Conservation (phyloP, 2,113 vertebrate species). For the Saguinus midas region DNA sequence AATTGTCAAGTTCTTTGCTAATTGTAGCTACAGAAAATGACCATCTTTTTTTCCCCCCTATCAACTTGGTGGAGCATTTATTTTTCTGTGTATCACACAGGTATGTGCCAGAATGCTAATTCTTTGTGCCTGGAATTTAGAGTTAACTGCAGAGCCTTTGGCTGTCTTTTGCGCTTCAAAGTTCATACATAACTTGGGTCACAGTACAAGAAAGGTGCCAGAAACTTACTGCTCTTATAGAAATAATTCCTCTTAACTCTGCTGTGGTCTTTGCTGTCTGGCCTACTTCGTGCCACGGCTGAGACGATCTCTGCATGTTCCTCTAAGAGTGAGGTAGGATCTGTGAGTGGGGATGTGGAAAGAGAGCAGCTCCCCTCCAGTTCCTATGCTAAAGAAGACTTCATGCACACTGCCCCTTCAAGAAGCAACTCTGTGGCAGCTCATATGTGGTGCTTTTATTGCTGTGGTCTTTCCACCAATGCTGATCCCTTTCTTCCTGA, state of each 20-base stretch:
- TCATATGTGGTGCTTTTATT: fast-evolving
- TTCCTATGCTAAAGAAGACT: background rate
- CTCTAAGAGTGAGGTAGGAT: background rate
- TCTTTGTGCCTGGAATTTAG: background rate
- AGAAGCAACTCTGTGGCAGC: fast-evolving
- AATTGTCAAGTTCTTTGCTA: background rate
- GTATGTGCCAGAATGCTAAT: background rate
- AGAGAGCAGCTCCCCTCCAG: background rate
- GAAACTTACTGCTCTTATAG: background rate
- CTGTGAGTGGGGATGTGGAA: background rate
- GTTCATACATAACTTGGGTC: background rate
- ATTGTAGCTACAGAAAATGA: background rate
- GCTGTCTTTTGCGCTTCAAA: background rate
- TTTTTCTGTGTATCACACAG: background rate
- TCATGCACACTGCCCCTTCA: background rate
- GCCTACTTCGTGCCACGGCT: background rate
- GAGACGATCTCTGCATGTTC: background rate
- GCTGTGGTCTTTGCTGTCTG: background rate
- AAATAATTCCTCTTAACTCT: background rate
- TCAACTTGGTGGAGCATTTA: background rate
- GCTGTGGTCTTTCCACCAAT: background rate
- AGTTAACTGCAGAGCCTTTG: background rate
- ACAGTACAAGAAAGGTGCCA: background rate
- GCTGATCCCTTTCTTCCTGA: background rate
- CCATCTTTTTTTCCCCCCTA: too few species aligned